These are phyloP conservation scores for Saxidomus purpurata DNA, from an alignment of 1,140 invertebrate species.

Conservation along the genomic window DNA sequence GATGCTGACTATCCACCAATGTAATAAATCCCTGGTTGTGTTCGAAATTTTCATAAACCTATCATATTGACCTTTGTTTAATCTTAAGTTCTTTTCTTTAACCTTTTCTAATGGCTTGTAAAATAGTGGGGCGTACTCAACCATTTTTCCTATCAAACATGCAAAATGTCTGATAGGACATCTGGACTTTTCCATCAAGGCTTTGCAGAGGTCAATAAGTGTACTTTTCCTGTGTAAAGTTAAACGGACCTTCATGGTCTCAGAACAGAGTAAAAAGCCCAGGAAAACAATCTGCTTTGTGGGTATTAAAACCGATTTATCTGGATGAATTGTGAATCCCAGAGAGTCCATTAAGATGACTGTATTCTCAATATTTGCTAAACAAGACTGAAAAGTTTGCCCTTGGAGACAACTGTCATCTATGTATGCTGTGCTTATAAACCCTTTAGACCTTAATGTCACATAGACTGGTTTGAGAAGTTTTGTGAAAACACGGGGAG, in stretches of 20 bases:
- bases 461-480: too few relatives aligned
- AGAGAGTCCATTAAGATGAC: background rate
- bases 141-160: conserved; percentile 3
- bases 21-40: background rate
- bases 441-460: too few relatives aligned
- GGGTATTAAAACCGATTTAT: conserved; percentile 22
- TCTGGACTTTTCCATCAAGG: background rate
- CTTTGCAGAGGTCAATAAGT: background rate
- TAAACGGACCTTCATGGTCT: background rate
- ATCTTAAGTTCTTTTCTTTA: background rate
- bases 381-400: background rate
- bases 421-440: too few relatives aligned
- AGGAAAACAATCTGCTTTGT: background rate
- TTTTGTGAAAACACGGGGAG: too few relatives aligned
- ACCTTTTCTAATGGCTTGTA: background rate
- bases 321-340: too few relatives aligned
- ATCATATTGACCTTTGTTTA: conserved; percentile 5
- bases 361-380: conserved; percentile 12
- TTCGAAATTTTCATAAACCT: background rate
- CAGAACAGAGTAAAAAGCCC: conserved; percentile 20
- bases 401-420: too few relatives aligned
- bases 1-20: background rate
- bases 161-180: background rate
- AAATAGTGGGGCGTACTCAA: background rate
- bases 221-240: background rate